Conservation (phyloP, 2,113 vertebrate species). For the Dascyllus trimaculatus region DNA sequence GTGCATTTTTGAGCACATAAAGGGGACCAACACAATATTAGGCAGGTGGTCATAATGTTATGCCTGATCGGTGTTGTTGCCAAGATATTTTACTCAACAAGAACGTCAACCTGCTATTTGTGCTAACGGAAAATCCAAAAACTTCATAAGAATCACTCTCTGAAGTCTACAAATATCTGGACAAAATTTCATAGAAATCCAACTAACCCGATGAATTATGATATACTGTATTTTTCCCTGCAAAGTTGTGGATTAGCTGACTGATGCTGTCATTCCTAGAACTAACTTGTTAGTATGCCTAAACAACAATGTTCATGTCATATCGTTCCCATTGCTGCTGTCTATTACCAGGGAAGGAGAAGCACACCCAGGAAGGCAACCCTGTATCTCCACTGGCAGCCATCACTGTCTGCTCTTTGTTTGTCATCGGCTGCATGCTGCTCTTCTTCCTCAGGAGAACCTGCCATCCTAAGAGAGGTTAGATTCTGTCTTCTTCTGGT, state of each 20-base stretch:
- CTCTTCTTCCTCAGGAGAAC: constrained; percentile 79
- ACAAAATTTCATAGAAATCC: not conserved
- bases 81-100: no score
- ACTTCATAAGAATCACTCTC: no score
- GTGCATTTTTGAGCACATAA: no score
- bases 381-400: constrained; percentile 67
- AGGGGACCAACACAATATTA: no score
- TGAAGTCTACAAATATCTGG: no score
- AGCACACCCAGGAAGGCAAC: constrained; percentile 63
- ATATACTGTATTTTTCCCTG: no score
- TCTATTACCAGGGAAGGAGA: constrained; percentile 72
- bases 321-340: not conserved
- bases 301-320: not conserved
- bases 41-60: no score
- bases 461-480: constrained; percentile 84
- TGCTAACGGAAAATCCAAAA: no score
- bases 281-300: not conserved
- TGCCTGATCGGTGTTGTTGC: no score
- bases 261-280: not conserved
- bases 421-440: constrained; percentile 81
- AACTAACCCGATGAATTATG: no score
- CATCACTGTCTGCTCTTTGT: constrained; percentile 74
- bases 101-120: no score
- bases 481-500: constrained; percentile 8
- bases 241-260: not conserved